Conservation (phyloP, 2,113 vertebrate species). For the Azemiops feae region DNA sequence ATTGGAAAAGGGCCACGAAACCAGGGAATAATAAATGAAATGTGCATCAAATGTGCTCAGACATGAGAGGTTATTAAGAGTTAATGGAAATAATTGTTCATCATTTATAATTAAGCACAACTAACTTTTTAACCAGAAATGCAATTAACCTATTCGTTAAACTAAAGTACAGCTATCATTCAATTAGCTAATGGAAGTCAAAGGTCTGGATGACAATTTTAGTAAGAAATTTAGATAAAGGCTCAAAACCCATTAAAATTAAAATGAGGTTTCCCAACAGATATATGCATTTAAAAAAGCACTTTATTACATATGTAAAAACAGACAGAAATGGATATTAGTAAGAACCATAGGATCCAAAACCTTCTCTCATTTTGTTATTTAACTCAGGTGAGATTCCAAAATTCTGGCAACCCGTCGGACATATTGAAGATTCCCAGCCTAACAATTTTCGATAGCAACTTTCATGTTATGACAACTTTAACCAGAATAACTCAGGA, state of each 20-base stretch:
- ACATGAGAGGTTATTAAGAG: conserved; percentile 6
- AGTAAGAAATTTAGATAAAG: background rate
- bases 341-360: background rate
- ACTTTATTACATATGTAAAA: fast-evolving
- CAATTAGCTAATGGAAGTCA: background rate
- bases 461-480: background rate
- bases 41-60: background rate
- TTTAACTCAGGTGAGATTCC: background rate
- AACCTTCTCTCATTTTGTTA: background rate
- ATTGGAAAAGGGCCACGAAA: background rate
- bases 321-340: background rate
- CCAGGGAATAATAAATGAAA: conserved; percentile 1
- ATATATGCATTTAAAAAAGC: background rate
- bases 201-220: background rate
- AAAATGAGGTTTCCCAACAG: background rate
- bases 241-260: background rate
- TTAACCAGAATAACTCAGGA: background rate
- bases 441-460: background rate
- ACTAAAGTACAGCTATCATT: background rate
- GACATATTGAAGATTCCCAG: background rate
- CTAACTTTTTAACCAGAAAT: conserved; percentile 6
- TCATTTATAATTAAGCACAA: conserved; percentile 22
- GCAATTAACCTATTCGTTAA: background rate
- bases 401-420: background rate
- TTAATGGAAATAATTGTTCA: conserved; percentile 24